Evolutionary conservation across 2,113 vertebrate species (phyloP).

Genomic region (Callochromis pleurospilus): DNA sequence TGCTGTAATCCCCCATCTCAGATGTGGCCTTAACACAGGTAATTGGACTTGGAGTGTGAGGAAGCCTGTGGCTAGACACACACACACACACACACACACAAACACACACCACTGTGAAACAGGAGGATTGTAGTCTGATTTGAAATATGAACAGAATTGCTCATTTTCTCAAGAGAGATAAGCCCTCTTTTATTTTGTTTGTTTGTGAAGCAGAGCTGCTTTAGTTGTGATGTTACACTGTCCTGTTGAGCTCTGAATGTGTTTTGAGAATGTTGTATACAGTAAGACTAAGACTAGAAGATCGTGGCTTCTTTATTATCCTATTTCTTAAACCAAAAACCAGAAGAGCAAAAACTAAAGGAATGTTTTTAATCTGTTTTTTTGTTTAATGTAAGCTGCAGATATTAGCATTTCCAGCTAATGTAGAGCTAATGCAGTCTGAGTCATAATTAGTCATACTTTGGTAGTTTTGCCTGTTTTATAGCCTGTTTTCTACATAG

Average conservation of each 20-base stretch:
- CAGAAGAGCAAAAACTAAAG: neutral
- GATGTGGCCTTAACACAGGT: constrained; percentile 65
- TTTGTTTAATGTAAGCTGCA: neutral
- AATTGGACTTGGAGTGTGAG: constrained; percentile 67
- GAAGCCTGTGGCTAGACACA: constrained; percentile 33
- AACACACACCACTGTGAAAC: neutral
- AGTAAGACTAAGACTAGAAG: neutral
- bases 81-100: constrained; percentile 1
- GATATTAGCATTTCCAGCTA: neutral
- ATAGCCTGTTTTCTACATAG: neutral
- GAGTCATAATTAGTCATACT: neutral
- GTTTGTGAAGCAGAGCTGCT: neutral
- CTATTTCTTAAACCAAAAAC: neutral
- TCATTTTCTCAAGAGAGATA: neutral
- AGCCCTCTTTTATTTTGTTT: neutral
- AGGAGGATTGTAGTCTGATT: constrained; percentile 2
- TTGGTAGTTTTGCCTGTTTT: neutral
- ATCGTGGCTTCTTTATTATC: neutral
- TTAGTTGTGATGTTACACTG: neutral
- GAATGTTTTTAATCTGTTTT: neutral
- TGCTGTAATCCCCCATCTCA: constrained; percentile 64
- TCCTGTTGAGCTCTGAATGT: neutral
- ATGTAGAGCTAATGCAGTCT: neutral
- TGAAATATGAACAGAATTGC: constrained; percentile 1
- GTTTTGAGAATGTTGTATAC: neutral